A percentile compares a stretch with the other conserved stretches of the same genome.
phyloP scores from a whole-genome alignment of 2,113 vertebrate genomes.

The Ctenodactylus gundi region DNA sequence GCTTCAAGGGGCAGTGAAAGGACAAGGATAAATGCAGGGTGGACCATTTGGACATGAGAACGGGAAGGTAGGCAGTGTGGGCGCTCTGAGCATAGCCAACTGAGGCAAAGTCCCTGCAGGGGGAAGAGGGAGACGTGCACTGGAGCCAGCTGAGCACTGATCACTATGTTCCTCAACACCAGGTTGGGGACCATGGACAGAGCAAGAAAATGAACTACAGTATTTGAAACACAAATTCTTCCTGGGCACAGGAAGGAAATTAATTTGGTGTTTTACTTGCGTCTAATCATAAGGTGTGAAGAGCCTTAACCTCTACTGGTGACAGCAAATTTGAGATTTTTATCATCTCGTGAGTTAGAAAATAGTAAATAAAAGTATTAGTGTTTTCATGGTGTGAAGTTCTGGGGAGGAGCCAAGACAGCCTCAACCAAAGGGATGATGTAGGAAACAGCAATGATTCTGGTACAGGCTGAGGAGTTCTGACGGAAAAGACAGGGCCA shows the following conservation, averaged over 20 bases:
- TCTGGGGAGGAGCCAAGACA: background rate
- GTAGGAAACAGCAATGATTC: background rate
- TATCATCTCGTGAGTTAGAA: background rate
- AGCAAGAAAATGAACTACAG: background rate
- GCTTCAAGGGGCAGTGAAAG: background rate
- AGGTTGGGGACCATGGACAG: background rate
- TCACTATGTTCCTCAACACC: background rate
- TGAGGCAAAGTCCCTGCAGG: background rate
- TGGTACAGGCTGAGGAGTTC: background rate
- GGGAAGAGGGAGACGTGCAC: background rate
- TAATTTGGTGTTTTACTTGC: background rate
- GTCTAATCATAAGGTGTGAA: background rate
- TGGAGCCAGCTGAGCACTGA: background rate
- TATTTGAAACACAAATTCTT: background rate
- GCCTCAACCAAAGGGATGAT: background rate
- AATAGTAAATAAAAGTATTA: background rate
- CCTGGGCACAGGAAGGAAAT: background rate
- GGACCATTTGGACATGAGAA: background rate
- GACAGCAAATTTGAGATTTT: background rate
- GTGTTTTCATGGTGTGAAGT: background rate
- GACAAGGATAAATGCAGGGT: background rate
- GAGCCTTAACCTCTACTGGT: background rate
- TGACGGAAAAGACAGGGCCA: background rate
- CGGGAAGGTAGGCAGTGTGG: background rate
- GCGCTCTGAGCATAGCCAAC: background rate